Evolutionary conservation across 1,140 invertebrate species (phyloP).

Genomic region (Scaptodrosophila lebanonensis): DNA sequence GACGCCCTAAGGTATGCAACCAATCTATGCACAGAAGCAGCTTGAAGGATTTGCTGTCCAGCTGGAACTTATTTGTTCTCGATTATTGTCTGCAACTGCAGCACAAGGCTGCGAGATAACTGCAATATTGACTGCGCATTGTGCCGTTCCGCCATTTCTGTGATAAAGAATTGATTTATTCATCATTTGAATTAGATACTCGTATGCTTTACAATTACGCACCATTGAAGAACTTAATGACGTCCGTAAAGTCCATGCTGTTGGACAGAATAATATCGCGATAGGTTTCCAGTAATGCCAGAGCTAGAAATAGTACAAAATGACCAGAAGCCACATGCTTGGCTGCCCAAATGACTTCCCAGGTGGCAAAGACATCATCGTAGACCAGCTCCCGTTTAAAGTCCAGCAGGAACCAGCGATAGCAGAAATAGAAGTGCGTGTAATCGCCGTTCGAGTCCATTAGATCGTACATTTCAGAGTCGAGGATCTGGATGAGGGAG

Average conservation of each 20-base stretch:
- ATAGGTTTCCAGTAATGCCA: conserved; percentile 93
- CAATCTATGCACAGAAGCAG: no score
- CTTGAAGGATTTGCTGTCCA: no score
- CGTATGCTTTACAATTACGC: conserved; percentile 13
- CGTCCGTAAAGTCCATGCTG: conserved; percentile 97
- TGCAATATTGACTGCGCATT: conserved; percentile 88
- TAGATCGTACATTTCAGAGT: conserved; percentile 94
- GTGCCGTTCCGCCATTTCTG: conserved; percentile 97
- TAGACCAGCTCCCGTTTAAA: conserved; percentile 91
- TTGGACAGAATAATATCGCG: conserved; percentile 94
- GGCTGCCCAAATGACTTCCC: conserved; percentile 98
- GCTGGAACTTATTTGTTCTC: conserved; percentile 85
- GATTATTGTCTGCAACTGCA: conserved; percentile 92
- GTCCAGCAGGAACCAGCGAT: conserved; percentile 91
- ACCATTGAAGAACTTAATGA: conserved; percentile 99
- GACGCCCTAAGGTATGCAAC: no score
- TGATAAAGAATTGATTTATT: conserved; percentile 65
- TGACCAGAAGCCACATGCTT: conserved; percentile 89
- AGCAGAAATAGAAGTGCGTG: conserved; percentile 98
- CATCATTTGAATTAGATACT: background rate
- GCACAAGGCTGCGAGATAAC: conserved; percentile 89
- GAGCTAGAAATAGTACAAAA: conserved; percentile 95
- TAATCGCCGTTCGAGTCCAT: conserved; percentile 97
- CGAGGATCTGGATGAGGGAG: conserved; percentile 90
- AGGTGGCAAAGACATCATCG: conserved; percentile 93